Evolutionary conservation across 1,140 invertebrate genomes (phyloP).

Genomic region (Trichomalopsis sarcophagae): DNA sequence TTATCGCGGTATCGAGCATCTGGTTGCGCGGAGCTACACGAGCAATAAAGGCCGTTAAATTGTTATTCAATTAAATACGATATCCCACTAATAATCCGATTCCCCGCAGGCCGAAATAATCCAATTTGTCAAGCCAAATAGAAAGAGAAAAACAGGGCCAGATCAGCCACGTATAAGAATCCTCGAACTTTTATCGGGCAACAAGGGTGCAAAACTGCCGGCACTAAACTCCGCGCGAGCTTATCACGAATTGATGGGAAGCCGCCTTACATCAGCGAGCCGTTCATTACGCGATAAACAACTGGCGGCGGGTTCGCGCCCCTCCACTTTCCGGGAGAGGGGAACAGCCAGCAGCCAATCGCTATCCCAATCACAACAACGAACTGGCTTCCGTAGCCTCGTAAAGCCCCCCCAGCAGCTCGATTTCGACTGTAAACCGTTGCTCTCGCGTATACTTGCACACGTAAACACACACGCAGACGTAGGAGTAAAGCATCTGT

Average conservation of each 20-base stretch:
- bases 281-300: conserved; percentile 24
- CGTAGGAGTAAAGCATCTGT: not conserved
- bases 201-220: not conserved
- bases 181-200: not conserved
- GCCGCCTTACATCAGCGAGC: not conserved
- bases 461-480: not conserved
- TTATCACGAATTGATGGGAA: not conserved
- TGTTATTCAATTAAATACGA: not conserved
- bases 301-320: not conserved
- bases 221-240: not conserved
- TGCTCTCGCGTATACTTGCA: not conserved
- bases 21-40: too few relatives aligned
- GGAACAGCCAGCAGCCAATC: not conserved
- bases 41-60: too few relatives aligned
- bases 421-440: not conserved
- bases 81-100: not conserved
- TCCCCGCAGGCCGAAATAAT: not conserved
- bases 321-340: not conserved
- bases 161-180: not conserved
- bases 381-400: not conserved
- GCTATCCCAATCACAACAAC: conserved; percentile 5
- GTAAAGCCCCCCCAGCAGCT: not conserved
- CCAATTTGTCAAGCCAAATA: not conserved
- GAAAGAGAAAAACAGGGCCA: not conserved
- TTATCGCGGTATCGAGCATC: not conserved